phyloP scores from a whole-genome alignment of 2,113 vertebrate genomes.

The Hystrix brachyura region DNA sequence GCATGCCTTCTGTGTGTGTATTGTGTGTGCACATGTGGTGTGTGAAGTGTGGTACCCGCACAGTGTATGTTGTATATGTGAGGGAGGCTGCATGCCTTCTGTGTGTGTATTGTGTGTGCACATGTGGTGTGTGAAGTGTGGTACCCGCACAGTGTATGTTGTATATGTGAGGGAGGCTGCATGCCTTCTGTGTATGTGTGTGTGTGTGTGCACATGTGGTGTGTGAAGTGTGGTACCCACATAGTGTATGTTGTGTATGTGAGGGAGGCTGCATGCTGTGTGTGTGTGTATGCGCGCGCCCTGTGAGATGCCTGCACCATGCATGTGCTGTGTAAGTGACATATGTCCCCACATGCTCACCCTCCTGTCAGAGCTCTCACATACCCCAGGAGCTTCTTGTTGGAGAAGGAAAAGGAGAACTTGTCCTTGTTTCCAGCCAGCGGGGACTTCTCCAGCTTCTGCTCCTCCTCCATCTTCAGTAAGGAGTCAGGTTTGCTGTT shows the following conservation, averaged over 20 bases:
- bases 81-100: neutral
- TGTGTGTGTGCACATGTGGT: neutral
- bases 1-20: too few species aligned
- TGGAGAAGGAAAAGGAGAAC: constrained; percentile 97
- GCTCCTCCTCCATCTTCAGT: constrained; percentile 99
- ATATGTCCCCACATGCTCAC: neutral
- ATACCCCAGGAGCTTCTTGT: constrained; percentile 95
- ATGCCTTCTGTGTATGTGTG: neutral
- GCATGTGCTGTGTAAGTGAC: neutral
- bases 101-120: neutral
- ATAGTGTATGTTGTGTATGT: neutral
- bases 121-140: too few species aligned
- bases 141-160: too few species aligned
- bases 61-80: neutral
- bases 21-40: neutral
- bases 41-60: neutral
- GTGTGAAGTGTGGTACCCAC: too few species aligned
- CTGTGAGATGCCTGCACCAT: fast-evolving
- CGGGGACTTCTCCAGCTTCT: constrained; percentile 93
- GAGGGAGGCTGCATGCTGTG: neutral
- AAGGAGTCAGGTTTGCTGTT: constrained; percentile 99
- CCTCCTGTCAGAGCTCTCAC: constrained; percentile 71
- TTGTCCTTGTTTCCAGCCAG: constrained; percentile 94
- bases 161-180: neutral
- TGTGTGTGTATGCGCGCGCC: too few species aligned